These are phyloP conservation scores for Drosophila histrio DNA, from an alignment of 2,888 invertebrate genomes.

Conservation along the genomic window DNA sequence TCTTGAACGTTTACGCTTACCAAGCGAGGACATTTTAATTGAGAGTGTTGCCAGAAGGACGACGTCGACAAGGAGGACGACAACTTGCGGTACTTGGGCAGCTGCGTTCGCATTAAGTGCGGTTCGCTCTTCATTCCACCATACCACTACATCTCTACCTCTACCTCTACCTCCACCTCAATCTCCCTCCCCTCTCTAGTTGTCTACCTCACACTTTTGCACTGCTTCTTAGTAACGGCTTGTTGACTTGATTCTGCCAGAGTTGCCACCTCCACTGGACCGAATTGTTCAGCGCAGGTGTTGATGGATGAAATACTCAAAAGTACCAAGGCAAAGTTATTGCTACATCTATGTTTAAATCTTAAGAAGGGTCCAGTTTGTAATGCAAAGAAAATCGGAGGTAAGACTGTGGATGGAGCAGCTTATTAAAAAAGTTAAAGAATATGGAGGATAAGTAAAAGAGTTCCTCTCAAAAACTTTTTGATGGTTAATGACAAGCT, in stretches of 20 bases:
- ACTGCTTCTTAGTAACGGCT: constrained; percentile 60
- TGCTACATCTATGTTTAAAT: constrained; percentile 1
- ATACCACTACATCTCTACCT: background rate
- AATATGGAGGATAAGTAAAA: background rate
- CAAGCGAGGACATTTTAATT: constrained; percentile 80
- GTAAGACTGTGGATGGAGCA: background rate
- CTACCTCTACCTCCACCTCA: background rate
- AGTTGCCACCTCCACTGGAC: constrained; percentile 19
- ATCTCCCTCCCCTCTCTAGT: constrained; percentile 9
- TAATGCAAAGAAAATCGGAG: background rate
- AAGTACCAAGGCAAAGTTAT: constrained; percentile 22
- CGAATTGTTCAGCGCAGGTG: constrained; percentile 59
- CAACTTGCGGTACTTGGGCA: constrained; percentile 76
- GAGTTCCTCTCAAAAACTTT: too few species aligned
- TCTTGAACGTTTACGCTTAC: constrained; percentile 79
- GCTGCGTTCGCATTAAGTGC: constrained; percentile 74
- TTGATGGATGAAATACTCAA: constrained; percentile 68
- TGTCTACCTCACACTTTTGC: background rate
- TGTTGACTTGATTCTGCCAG: constrained; percentile 56
- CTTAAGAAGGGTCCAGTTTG: constrained; percentile 4
- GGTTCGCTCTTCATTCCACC: constrained; percentile 45
- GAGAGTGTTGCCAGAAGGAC: constrained; percentile 78
- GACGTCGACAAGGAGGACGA: constrained; percentile 44
- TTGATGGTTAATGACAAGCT: too few species aligned
- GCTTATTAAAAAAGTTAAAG: background rate